These are phyloP conservation scores for Nycticorax nycticorax DNA, from an alignment of 2,113 vertebrate species.

Conservation along the genomic window DNA sequence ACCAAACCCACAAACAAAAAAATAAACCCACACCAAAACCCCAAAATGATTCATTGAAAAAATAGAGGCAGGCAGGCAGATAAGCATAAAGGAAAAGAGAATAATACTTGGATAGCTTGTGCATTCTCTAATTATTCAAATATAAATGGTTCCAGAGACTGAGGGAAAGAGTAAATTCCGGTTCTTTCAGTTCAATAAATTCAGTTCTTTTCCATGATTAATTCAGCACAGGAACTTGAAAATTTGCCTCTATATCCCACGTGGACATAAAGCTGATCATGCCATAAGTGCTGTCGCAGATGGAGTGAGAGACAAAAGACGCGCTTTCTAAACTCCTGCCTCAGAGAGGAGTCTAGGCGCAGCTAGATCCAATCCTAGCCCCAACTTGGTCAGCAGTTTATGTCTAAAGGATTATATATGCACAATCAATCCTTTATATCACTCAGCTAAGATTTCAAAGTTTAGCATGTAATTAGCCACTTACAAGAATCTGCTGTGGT, in stretches of 20 bases:
- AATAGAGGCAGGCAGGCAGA: background rate
- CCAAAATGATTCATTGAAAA: background rate
- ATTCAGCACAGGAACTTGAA: background rate
- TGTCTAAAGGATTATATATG: too few species aligned
- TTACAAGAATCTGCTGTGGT: too few species aligned
- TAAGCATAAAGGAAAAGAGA: background rate
- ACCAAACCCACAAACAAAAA: background rate
- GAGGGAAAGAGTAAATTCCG: background rate
- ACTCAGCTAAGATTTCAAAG: too few species aligned
- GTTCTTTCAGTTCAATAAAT: background rate
- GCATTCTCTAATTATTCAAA: background rate
- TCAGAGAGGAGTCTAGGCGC: too few species aligned
- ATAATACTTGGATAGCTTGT: background rate
- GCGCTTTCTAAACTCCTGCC: too few species aligned
- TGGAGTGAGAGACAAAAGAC: too few species aligned
- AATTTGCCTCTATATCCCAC: background rate
- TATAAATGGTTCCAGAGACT: background rate
- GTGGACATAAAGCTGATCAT: background rate
- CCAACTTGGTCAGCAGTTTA: too few species aligned
- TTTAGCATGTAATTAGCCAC: too few species aligned
- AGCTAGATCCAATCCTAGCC: too few species aligned
- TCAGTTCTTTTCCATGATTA: background rate
- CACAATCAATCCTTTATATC: too few species aligned
- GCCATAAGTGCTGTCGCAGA: background rate
- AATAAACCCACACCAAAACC: accelerated